Evolutionary conservation across 1,140 invertebrate species (phyloP), one percentile per base, ranked within the genome.

Genomic region (Parasteatoda tepidariorum): DNA sequence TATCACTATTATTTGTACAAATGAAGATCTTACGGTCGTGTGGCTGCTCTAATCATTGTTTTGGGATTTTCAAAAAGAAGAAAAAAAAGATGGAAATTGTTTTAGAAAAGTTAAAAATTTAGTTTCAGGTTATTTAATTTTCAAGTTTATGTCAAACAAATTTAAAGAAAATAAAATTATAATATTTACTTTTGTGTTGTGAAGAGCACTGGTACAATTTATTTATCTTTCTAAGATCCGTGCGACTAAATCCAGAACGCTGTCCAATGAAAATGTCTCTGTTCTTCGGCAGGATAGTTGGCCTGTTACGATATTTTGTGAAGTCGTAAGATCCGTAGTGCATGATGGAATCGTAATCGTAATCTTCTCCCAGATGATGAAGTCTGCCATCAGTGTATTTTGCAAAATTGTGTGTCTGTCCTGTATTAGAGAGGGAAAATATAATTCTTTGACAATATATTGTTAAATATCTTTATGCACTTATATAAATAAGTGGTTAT

Each of bases 301-400:
- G 91, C 66, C 88, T 86, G 54, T 88, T 86, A 13, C 89, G 86
- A 81, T 91, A 89, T 62, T 88, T 88, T 34, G 90, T 89, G 87
- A 92, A 92, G 15, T 91, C 91, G 84, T 88, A 91, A 7, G 89
- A 86, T 0, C 90, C 90, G 84, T 92, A 92, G 84, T 92, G 91
- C 90, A 92, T 91, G n/a, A 91, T 88, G 0, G 89, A 90, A n/a
- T 86, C 86, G 78, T 91, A 91, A 85, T 93, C 92, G 85, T 92
- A 92, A 0, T 87, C 83, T 11, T 89, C 89, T 24, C 87, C 88
- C 13, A 91, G 86, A 78, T 88, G 87, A 75, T 91, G 89, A 24
- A 89, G 88, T 5, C 87, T 78, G 22, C 87, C 86, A 71, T 86
- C 86, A 5, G 84, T 85, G 61, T 88, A 90, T 57, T 90, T 91